phyloP scores from a whole-genome alignment of 2,113 vertebrate species.

The Hymenochirus boettgeri region DNA sequence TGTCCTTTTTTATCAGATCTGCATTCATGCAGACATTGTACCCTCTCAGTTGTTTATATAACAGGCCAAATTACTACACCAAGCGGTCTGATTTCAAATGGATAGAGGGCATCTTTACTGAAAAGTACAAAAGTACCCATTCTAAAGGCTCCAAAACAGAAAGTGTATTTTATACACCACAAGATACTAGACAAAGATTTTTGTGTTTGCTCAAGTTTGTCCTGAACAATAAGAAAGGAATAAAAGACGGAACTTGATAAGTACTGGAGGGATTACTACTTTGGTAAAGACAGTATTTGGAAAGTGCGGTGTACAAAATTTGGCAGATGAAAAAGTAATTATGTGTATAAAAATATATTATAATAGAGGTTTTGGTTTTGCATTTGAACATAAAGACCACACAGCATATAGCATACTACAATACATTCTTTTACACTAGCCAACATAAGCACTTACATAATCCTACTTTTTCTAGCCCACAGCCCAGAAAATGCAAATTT shows the following conservation, averaged over 20 bases:
- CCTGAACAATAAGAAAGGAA: constrained; percentile 8
- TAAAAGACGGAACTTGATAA: constrained; percentile 20
- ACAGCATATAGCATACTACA: too few relatives aligned
- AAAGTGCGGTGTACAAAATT: neutral
- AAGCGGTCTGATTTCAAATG: constrained; percentile 25
- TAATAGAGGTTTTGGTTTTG: neutral
- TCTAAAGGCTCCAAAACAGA: neutral
- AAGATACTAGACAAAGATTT: constrained; percentile 8
- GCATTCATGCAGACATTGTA: constrained; percentile 41
- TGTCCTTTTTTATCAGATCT: constrained; percentile 31
- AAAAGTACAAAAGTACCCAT: constrained; percentile 23
- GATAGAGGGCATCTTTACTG: constrained; percentile 25
- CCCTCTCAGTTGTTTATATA: constrained; percentile 7
- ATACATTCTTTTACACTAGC: too few relatives aligned
- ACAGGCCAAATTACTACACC: constrained; percentile 33
- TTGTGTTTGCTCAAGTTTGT: constrained; percentile 25
- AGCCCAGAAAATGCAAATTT: too few relatives aligned
- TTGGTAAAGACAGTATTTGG: constrained; percentile 16
- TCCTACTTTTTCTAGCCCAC: too few relatives aligned
- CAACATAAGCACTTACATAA: too few relatives aligned
- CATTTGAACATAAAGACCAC: too few relatives aligned
- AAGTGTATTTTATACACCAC: constrained; percentile 10
- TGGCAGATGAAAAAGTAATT: neutral
- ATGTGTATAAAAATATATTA: neutral
- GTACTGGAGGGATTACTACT: constrained; percentile 4